Base-by-base conservation (phyloP, 2,113 vertebrate genomes). In the Salvator merianae region DNA sequence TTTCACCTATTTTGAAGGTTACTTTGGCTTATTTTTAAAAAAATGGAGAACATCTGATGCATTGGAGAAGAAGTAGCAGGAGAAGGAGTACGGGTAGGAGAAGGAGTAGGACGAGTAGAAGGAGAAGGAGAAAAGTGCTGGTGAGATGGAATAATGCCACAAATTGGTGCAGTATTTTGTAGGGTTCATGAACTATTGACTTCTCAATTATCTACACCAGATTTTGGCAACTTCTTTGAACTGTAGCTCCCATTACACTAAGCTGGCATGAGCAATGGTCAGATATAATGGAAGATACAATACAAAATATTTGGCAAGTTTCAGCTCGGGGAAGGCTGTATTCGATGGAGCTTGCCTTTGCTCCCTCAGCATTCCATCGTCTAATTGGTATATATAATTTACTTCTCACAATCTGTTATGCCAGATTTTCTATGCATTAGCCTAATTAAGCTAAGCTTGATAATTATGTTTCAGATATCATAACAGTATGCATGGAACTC, bases 381-480 rank as follows among this genome's bases (percentile, higher is more conserved):
- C 95, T 95, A 96, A 96, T 96, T 90, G 92, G 92, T 90, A 93
- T 91, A 95, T 95, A 96, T 95, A 97, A 97, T 96, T 84, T 96
- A 96, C 93, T 95, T 96, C 92, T 92, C 88, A 88, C 95, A 97
- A 96, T 95, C 95, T 95, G 94, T 93, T 91, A 94, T 94, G 92
- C 91, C 95, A 96, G 96, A 96, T 95, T 96, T 95, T 95, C 94
- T 95, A 91, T 95, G 94, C 94, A 96, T 97, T 95, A 96, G 95
- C 95, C 94, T 96, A 97, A 97, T 97, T 97, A 96, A 95, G 93
- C 95, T 93, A 95, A 96, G 95, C 92, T 93, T 93, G 94, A 96
- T 96, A 95, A 96, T 96, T 96, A 94, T 74, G 91, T 91, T 95
- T 94, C 89, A 73, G 89, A 95, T 94, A 95, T 92, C 91, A 93